Base-by-base conservation (phyloP, 2,888 invertebrate species). In the Acronicta alni region DNA sequence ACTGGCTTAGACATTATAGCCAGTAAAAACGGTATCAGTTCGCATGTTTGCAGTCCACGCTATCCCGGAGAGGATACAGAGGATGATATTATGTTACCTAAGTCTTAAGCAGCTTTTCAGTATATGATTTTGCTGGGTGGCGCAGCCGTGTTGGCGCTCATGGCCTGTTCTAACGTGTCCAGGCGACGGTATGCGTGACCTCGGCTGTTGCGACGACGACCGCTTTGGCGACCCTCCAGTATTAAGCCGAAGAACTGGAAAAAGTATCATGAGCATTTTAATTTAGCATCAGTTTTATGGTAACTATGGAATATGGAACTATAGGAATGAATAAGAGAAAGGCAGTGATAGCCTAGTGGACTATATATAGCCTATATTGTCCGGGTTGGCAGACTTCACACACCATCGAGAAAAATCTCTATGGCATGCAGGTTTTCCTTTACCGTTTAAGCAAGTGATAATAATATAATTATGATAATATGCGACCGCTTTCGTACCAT, bases 111-210 rank as follows among this genome's bases (percentile, higher is more conserved):
- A 53, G 20, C 8, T 3, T 44, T 54, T 77, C 77, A 94, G 69
- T 94, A 94, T 68, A 94, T 94, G 41, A 94, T 94, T 71, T 93
- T 93, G 82, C 90, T 92, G 0, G 94, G 93, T 0, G 93, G 91
- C 7, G 92, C 91, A 0, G 90, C 74, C 0, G 88, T 78, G 72
- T 83, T 90, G 2, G 89, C 75, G 63, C 84, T 92, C 91, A 94
- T 93, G 0, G 93, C 94, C 66, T 94, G 93, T 58, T 94, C 94
- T 8, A 94, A 67, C 0, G 94, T 94, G 68, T 94, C 94, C 7
- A 94, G 85, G 0, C 94, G 89, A 7, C 91, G 84, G 81, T 94
- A 94, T 0, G 93, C 84, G 72, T 93, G 93, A 0, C 93, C 93
- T 2, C 94, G 84, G 69, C 92, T 92, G 75, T 89, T 92, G 44